Base-by-base conservation (phyloP, 2,888 invertebrate genomes). In the Xestoiulus laeticollis region DNA sequence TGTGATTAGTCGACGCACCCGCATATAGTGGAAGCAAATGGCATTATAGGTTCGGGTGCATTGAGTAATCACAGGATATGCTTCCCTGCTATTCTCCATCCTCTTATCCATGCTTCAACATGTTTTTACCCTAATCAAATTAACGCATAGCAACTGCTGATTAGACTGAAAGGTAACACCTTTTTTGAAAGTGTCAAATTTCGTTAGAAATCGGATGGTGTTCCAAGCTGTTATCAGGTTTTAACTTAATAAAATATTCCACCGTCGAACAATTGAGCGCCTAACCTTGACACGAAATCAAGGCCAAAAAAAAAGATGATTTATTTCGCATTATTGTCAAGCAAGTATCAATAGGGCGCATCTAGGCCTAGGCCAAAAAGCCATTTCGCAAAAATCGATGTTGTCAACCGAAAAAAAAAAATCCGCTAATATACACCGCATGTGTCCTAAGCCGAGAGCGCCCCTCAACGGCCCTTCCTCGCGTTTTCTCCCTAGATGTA, bases 201-300 rank as follows among this genome's bases (percentile, higher is more conserved):
- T 38, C 38, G 38, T 38, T 38, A 8, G 38, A 5, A 38, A 38
- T 38, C 38, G 8, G 38, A 38, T 38, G 1, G 38, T 38, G 8
- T 5, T 8, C 5, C 5, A 38, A 38, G n/a, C n/a, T n/a, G n/a
- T 38, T n/a, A n/a, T 0, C 26, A 68, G 10, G 68, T 26, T 68
- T 38, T 4, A 68, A 5, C 26, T 22, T 10, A 22, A 68, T 22
- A 68, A 68, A 68, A 22, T 26, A 68, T 26, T 68, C 68, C 68
- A 22, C 8, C 5, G 68, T 6, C 68, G 26, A 68, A 68, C 68
- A 68, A 68, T 68, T 26, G 68, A 22, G 68, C 68, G 68, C 22
- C 22, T 68, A 68, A 68, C 68, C 68, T 68, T 68, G 68, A 68
- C 68, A 68, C 22, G 68, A 5, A 68, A 68, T 68, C 68, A 68